These are phyloP conservation scores for Microplitis deprimator DNA, from an alignment of 2,888 invertebrate species.

Conservation along the genomic window DNA sequence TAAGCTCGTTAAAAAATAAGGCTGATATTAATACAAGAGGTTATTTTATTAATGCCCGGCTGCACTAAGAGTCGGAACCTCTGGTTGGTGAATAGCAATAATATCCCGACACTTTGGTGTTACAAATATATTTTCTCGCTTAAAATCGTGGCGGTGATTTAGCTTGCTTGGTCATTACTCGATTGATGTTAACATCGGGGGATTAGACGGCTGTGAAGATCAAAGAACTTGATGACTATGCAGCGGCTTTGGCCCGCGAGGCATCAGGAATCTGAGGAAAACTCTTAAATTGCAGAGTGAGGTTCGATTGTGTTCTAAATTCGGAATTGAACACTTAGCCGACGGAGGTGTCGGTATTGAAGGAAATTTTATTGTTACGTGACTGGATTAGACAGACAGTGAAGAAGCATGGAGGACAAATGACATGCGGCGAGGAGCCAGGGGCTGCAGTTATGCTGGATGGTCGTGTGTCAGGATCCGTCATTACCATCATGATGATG, in stretches of 20 bases:
- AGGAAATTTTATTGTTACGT: slow-evolving; percentile 26
- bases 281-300: neutral
- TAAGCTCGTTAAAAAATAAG: neutral
- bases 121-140: slow-evolving; percentile 7
- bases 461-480: neutral
- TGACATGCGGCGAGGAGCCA: neutral
- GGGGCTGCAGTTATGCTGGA: neutral
- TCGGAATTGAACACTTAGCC: slow-evolving; percentile 58
- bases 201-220: neutral
- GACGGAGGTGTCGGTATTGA: neutral
- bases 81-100: neutral
- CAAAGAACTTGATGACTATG: slow-evolving; percentile 20
- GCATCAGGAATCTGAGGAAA: neutral
- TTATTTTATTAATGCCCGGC: too few species aligned
- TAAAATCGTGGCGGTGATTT: neutral
- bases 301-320: slow-evolving; percentile 55
- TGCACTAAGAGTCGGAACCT: too few species aligned
- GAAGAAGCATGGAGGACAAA: neutral
- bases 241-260: neutral
- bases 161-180: neutral
- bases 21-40: too few species aligned
- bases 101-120: neutral
- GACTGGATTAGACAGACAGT: neutral
- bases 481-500: slow-evolving; percentile 1
- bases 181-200: neutral